These are phyloP conservation scores for Nansenia antarctica DNA, from an alignment of 2,113 vertebrate genomes.

Conservation along the genomic window DNA sequence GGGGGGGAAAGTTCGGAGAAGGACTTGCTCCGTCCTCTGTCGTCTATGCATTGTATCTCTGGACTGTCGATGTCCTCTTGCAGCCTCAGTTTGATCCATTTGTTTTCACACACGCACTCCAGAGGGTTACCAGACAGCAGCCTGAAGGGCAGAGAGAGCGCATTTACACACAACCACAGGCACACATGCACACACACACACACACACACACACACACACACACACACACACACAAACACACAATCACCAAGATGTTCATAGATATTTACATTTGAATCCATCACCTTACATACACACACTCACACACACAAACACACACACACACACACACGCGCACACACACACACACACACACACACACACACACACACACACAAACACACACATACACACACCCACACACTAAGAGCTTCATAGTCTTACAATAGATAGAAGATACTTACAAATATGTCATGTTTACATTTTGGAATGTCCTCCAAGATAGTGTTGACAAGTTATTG, in stretches of 20 bases:
- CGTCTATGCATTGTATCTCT: constrained; percentile 83
- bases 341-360: background rate
- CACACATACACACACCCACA: background rate
- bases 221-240: background rate
- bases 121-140: constrained; percentile 90
- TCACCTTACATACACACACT: background rate
- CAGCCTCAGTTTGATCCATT: constrained; percentile 92
- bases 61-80: constrained; percentile 66
- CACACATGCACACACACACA: background rate
- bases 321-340: background rate
- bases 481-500: constrained; percentile 90
- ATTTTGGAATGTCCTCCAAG: constrained; percentile 91
- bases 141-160: constrained; percentile 61
- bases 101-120: constrained; percentile 90
- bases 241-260: background rate
- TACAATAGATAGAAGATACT: constrained; percentile 60
- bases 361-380: background rate
- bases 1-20: constrained; percentile 82
- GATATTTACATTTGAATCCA: background rate
- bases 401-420: no score
- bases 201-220: background rate
- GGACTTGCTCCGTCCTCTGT: constrained; percentile 75
- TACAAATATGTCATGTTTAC: constrained; percentile 87
- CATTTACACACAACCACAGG: background rate
- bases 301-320: no score